A percentile compares a stretch with the other conserved stretches of the same genome.
Conservation (phyloP, 1,140 invertebrate species). For the Polypedilum pembai region DNA sequence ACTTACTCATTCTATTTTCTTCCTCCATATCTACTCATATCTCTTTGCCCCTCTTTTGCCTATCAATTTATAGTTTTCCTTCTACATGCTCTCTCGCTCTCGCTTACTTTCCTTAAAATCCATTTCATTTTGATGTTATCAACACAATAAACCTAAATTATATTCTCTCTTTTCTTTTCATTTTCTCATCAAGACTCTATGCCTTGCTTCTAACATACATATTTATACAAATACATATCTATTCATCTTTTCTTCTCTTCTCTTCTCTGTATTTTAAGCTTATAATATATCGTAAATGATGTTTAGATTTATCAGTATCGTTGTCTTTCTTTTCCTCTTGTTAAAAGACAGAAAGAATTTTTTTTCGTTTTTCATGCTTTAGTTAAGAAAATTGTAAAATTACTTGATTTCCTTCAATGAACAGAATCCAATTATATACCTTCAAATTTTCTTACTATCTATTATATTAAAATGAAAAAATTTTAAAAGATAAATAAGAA, state of each 20-base stretch:
- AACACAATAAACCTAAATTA: constrained; percentile 25
- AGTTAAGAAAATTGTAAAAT: too few relatives aligned
- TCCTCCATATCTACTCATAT: constrained; percentile 4
- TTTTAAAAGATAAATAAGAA: too few relatives aligned
- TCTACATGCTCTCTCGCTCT: background rate
- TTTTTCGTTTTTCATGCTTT: too few relatives aligned
- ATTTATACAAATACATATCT: background rate
- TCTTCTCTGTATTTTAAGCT: background rate
- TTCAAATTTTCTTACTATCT: too few relatives aligned
- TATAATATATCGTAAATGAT: constrained; percentile 14
- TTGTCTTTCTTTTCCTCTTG: background rate
- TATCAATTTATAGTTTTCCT: constrained; percentile 26
- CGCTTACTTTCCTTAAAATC: background rate
- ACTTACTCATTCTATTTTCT: constrained; percentile 25
- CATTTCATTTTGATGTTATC: constrained; percentile 28
- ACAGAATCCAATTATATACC: too few relatives aligned
- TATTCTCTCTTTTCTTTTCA: background rate
- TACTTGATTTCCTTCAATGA: too few relatives aligned
- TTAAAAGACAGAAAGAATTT: too few relatives aligned
- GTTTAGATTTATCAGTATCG: constrained; percentile 12
- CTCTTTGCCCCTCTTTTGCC: background rate
- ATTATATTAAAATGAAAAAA: too few relatives aligned
- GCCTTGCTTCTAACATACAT: background rate
- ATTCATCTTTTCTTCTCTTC: background rate
- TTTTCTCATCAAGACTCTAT: background rate